Percentiles rank a stretch among this genome's conserved stretches.
Evolutionary conservation across 2,888 invertebrate genomes (phyloP).

Genomic region (Operophtera brumata): DNA sequence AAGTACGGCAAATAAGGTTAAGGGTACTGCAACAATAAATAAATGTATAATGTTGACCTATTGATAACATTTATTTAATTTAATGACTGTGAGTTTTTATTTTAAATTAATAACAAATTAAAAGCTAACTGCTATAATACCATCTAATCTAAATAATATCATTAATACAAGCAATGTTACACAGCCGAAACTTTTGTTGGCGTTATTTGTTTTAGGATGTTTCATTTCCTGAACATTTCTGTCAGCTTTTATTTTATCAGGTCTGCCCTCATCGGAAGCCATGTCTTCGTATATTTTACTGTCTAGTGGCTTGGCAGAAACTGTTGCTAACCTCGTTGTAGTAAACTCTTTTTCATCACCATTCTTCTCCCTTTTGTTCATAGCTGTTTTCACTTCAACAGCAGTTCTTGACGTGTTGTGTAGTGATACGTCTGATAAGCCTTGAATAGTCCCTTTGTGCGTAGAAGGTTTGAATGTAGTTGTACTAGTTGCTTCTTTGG

Average conservation of each 20-base stretch:
- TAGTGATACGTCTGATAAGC: slow-evolving; percentile 36
- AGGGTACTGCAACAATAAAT: background rate
- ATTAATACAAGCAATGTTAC: slow-evolving; percentile 39
- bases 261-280: slow-evolving; percentile 70
- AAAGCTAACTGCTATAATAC: slow-evolving; percentile 41
- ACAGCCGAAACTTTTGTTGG: slow-evolving; percentile 41
- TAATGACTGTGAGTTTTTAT: slow-evolving; percentile 68
- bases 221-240: slow-evolving; percentile 51
- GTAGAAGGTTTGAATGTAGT: slow-evolving; percentile 22
- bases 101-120: slow-evolving; percentile 49
- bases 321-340: slow-evolving; percentile 65
- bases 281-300: slow-evolving; percentile 55
- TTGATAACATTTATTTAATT: slow-evolving; percentile 55
- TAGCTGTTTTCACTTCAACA: slow-evolving; percentile 20
- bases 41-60: slow-evolving; percentile 34
- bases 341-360: slow-evolving; percentile 47
- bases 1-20: no score
- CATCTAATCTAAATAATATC: slow-evolving; percentile 47
- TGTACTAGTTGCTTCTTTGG: slow-evolving; percentile 20
- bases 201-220: slow-evolving; percentile 37
- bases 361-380: slow-evolving; percentile 27
- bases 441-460: slow-evolving; percentile 29
- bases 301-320: slow-evolving; percentile 66
- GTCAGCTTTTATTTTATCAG: slow-evolving; percentile 62
- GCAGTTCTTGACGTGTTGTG: slow-evolving; percentile 29